These are phyloP conservation scores for Ataeniobius toweri DNA, from an alignment of 2,797 vertebrate genomes.

Conservation along the genomic window DNA sequence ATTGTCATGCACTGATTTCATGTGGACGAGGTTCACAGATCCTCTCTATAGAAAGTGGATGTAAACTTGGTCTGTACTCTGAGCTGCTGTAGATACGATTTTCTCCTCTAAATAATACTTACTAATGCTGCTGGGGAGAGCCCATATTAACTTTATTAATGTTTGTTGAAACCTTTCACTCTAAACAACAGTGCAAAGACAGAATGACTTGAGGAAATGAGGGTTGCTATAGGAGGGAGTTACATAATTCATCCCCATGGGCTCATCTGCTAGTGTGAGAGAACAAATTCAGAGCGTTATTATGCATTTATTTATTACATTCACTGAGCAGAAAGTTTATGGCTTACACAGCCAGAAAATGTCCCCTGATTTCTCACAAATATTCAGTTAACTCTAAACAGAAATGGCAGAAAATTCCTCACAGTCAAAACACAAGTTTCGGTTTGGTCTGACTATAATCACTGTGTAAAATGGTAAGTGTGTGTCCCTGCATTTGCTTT, in stretches of 20 bases:
- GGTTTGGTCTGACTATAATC: slow-evolving; percentile 5
- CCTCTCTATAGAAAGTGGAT: not conserved
- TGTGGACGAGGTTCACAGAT: not conserved
- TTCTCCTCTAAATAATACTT: not conserved
- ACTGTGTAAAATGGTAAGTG: slow-evolving; percentile 18
- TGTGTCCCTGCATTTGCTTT: slow-evolving; percentile 11
- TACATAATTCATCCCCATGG: slow-evolving; percentile 60
- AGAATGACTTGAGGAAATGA: slow-evolving; percentile 39
- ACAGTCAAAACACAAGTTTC: slow-evolving; percentile 44
- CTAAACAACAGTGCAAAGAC: slow-evolving; percentile 34
- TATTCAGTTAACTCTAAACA: slow-evolving; percentile 46
- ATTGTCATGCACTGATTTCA: not conserved
- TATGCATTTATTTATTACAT: slow-evolving; percentile 64
- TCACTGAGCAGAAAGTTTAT: slow-evolving; percentile 59
- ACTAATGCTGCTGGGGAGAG: not conserved
- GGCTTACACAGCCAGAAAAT: slow-evolving; percentile 54
- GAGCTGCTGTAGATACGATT: not conserved
- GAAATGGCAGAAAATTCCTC: slow-evolving; percentile 22
- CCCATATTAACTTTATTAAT: slow-evolving; percentile 35
- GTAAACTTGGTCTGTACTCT: not conserved
- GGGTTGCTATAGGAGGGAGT: slow-evolving; percentile 49
- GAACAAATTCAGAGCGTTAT: slow-evolving; percentile 66
- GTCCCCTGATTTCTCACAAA: slow-evolving; percentile 46
- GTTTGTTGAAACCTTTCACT: slow-evolving; percentile 30
- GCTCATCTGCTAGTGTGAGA: slow-evolving; percentile 67